These are phyloP conservation scores for Sminthurinus aureus DNA, from an alignment of 2,888 invertebrate genomes.

Conservation along the genomic window DNA sequence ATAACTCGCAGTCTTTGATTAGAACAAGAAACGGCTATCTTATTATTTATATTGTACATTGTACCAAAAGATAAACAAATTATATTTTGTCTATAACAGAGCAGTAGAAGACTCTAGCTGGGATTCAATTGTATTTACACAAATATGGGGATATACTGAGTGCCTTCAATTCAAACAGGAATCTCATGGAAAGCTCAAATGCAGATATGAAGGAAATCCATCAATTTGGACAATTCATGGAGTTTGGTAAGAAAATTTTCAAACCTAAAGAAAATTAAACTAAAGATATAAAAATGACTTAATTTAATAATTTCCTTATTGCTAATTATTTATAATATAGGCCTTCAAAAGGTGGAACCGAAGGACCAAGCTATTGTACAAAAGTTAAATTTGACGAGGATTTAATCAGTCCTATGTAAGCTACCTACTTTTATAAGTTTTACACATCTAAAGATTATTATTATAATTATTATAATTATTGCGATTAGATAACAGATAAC, in stretches of 20 bases:
- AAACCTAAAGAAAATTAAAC: too few species aligned
- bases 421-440: background rate
- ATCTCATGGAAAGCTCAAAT: constrained; percentile 38
- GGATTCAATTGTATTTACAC: constrained; percentile 56
- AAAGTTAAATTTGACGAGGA: constrained; percentile 55
- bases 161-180: constrained; percentile 55
- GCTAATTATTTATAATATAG: constrained; percentile 35
- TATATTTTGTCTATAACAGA: background rate
- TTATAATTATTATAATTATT: background rate
- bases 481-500: background rate
- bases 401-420: constrained; percentile 45
- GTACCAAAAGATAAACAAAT: too few species aligned
- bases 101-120: constrained; percentile 34
- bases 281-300: too few species aligned
- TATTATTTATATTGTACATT: too few species aligned
- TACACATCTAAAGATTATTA: background rate
- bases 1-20: too few species aligned
- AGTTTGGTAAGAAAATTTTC: constrained; percentile 49
- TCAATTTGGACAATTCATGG: constrained; percentile 59
- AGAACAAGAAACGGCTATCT: too few species aligned
- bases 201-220: constrained; percentile 54
- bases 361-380: constrained; percentile 55
- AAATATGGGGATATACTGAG: constrained; percentile 53
- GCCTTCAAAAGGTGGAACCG: constrained; percentile 52
- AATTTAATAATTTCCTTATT: background rate